Evolutionary conservation across 2,797 vertebrate genomes (phyloP).

Genomic region (Calcarius lapponicus): DNA sequence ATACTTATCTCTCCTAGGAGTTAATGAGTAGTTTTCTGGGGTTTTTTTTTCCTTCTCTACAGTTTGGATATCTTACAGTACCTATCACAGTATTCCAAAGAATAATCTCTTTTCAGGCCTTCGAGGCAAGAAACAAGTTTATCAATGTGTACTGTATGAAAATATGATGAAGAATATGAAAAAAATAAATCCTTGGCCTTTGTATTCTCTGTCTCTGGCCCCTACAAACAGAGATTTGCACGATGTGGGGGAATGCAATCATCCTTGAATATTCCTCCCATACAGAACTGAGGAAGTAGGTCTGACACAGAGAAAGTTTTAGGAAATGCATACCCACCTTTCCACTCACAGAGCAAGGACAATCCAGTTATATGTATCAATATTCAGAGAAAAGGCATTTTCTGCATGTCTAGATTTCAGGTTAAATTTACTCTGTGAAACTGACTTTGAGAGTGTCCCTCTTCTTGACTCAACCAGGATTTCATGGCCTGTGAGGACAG

Average conservation of each 20-base stretch:
- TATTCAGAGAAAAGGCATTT: background rate
- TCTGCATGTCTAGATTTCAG: background rate
- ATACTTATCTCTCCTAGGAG: background rate
- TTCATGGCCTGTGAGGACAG: background rate
- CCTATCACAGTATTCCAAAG: background rate
- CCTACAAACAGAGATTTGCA: background rate
- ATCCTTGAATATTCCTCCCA: background rate
- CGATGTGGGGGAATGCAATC: background rate
- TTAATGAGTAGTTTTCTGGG: background rate
- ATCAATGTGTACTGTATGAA: background rate
- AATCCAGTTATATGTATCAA: background rate
- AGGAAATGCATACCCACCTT: background rate
- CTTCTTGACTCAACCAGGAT: background rate
- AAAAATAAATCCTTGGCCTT: background rate
- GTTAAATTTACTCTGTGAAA: background rate
- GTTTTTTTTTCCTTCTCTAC: fast-evolving
- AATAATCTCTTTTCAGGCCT: background rate
- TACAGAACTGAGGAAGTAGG: background rate
- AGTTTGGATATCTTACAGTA: background rate
- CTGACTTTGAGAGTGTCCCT: background rate
- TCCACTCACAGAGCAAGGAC: background rate
- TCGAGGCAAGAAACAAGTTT: background rate
- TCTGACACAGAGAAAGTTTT: background rate
- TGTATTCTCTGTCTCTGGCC: background rate
- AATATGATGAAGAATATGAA: background rate